A percentile compares a stretch with the other conserved stretches of the same genome.
Evolutionary conservation across 2,888 invertebrate species (phyloP).

Genomic region (Drosophila neutralis): DNA sequence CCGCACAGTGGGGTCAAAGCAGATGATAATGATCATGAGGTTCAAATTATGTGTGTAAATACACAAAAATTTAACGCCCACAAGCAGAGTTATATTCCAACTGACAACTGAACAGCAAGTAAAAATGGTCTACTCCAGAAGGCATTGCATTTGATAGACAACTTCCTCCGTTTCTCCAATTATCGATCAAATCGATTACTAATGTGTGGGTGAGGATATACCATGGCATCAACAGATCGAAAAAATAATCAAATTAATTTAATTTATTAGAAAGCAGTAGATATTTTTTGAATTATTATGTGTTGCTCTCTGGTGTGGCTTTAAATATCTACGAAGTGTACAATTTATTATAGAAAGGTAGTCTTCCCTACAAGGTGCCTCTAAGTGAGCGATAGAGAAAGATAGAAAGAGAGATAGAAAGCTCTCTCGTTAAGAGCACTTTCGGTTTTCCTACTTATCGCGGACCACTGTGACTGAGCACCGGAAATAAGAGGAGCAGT

Average conservation of each 20-base stretch:
- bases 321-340: background rate
- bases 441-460: no score
- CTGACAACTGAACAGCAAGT: background rate
- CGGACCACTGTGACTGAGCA: background rate
- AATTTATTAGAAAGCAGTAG: background rate
- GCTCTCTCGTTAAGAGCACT: background rate
- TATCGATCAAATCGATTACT: background rate
- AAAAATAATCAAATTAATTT: background rate
- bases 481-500: background rate
- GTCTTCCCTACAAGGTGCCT: background rate
- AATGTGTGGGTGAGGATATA: background rate
- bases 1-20: conserved; percentile 45
- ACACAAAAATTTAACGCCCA: background rate
- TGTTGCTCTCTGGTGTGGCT: background rate
- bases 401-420: background rate
- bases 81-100: background rate
- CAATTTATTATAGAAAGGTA: background rate
- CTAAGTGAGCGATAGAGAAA: background rate
- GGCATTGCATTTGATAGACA: background rate
- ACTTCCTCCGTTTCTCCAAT: background rate
- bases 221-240: background rate
- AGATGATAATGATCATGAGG: conserved; percentile 4
- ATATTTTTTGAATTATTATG: background rate
- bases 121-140: background rate
- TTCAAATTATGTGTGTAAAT: background rate